Percentiles rank a stretch among this genome's conserved stretches.
Conservation (phyloP, 2,888 invertebrate species). For the Meteorus colon region DNA sequence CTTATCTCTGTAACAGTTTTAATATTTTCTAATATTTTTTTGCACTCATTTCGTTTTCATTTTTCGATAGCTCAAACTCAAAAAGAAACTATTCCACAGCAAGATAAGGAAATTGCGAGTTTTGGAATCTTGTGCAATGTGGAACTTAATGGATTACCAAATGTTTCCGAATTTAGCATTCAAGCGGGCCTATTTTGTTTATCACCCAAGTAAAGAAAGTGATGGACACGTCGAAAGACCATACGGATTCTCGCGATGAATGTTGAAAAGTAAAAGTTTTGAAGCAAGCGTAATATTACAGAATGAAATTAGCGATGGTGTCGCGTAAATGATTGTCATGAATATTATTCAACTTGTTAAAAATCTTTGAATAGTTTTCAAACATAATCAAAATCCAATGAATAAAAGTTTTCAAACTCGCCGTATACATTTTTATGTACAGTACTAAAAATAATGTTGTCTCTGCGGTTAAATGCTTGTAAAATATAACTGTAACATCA, state of each 20-base stretch:
- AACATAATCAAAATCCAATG: background rate
- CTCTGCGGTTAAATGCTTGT: background rate
- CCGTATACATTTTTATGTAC: background rate
- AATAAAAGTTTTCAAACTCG: background rate
- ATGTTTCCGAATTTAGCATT: conserved; percentile 62
- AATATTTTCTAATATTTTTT: conserved; percentile 23
- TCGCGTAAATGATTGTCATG: background rate
- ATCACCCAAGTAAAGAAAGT: conserved; percentile 61
- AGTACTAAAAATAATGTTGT: background rate
- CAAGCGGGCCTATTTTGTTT: conserved; percentile 66
- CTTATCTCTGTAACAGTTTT: conserved; percentile 6
- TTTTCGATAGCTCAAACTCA: conserved; percentile 56
- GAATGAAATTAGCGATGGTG: background rate
- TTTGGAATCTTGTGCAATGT: conserved; percentile 55
- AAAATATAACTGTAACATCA: background rate
- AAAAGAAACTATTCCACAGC: conserved; percentile 57
- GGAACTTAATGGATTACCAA: conserved; percentile 64
- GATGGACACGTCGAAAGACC: conserved; percentile 62
- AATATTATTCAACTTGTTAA: background rate
- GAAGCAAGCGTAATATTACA: background rate
- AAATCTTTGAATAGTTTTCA: background rate
- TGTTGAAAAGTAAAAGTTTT: background rate
- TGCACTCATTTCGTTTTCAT: conserved; percentile 22
- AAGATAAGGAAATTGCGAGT: conserved; percentile 60
- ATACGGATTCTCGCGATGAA: conserved; percentile 41